phyloP scores from a whole-genome alignment of 2,797 vertebrate genomes.

The Gallinago nigripennis region DNA sequence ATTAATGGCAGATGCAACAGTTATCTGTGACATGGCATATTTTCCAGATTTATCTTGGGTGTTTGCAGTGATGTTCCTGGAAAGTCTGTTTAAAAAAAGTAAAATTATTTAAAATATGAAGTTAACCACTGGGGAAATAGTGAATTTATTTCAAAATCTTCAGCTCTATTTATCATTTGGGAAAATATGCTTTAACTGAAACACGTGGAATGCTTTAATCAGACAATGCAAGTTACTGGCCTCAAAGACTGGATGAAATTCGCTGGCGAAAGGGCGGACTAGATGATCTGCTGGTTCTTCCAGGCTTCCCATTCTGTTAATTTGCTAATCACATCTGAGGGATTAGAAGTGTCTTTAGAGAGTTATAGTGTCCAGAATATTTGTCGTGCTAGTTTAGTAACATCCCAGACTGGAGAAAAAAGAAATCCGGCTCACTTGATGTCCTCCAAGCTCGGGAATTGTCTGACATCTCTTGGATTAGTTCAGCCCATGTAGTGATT shows the following conservation, averaged over 20 bases:
- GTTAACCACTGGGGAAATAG: neutral
- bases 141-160: neutral
- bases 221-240: neutral
- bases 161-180: conserved; percentile 24
- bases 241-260: neutral
- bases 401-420: neutral
- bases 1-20: neutral
- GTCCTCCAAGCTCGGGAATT: neutral
- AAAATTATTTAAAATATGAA: neutral
- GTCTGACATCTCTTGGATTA: conserved; percentile 21
- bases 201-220: neutral
- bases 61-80: neutral
- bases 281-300: neutral
- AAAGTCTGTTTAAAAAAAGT: neutral
- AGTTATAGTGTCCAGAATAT: neutral
- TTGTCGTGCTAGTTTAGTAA: neutral
- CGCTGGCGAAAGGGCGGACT: neutral
- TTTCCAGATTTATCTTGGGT: neutral
- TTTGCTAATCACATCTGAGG: neutral
- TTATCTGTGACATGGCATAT: neutral
- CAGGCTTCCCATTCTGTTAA: neutral
- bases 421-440: neutral
- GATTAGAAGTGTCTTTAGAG: neutral
- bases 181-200: neutral
- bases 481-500: neutral